These are phyloP conservation scores for Selene dorsalis DNA, from an alignment of 2,797 vertebrate genomes.

Conservation along the genomic window DNA sequence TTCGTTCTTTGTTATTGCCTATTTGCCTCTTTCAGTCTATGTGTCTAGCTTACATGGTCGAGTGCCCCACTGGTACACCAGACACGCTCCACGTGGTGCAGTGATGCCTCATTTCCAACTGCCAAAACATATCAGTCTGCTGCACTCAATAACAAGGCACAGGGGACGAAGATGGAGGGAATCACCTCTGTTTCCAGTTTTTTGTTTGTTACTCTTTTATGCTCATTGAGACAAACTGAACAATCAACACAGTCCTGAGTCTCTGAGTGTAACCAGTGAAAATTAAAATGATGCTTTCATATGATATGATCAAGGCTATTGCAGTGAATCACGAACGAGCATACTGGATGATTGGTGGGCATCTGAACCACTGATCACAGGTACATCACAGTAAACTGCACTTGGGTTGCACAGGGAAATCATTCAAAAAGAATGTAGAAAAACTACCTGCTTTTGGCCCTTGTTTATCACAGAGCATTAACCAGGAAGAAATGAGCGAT, in stretches of 20 bases:
- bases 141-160: slow-evolving; percentile 40
- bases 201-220: not conserved
- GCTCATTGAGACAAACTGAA: not conserved
- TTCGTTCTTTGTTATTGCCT: slow-evolving; percentile 53
- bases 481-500: slow-evolving; percentile 84
- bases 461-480: slow-evolving; percentile 82
- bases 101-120: slow-evolving; percentile 21
- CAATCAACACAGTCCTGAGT: not conserved
- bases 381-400: slow-evolving; percentile 54
- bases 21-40: slow-evolving; percentile 27
- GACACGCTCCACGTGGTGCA: slow-evolving; percentile 13
- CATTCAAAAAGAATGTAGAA: slow-evolving; percentile 75
- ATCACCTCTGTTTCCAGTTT: not conserved
- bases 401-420: slow-evolving; percentile 60
- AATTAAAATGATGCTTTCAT: slow-evolving; percentile 1
- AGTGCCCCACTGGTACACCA: slow-evolving; percentile 31
- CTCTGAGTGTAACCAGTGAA: not conserved
- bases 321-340: slow-evolving; percentile 17
- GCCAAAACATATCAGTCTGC: slow-evolving; percentile 25
- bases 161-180: not conserved
- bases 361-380: slow-evolving; percentile 46
- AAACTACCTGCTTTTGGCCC: slow-evolving; percentile 83
- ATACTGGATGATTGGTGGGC: slow-evolving; percentile 29
- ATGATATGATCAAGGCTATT: slow-evolving; percentile 1
- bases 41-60: slow-evolving; percentile 28